Base-by-base conservation (phyloP, 2,113 vertebrate genomes). In the Hystrix brachyura region DNA sequence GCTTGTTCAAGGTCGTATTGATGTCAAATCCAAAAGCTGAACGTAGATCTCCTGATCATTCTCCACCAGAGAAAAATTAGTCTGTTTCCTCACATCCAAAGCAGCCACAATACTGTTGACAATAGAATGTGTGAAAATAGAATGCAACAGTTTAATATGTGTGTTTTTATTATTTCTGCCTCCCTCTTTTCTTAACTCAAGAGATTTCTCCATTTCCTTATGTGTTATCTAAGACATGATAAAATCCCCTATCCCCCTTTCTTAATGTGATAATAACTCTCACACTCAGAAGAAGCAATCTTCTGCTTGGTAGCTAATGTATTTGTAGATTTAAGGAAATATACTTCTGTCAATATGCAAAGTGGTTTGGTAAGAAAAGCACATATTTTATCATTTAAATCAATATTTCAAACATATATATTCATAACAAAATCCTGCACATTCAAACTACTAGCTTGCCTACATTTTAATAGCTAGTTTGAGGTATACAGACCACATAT, bases 301-400 rank as follows among this genome's bases (percentile, higher is more conserved):
- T 93, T 93, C 84, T 76, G 5, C 1, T 72, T 95, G 85, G 67
- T 83, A 81, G 55, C 81, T 95, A 1, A 29, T 72, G 0, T 93
- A 91, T 27, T 94, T 90, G 86, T 82, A 93, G 85, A 83, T 87
- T 91, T 76, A 92, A 95, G 21, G 64, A 90, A 91, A 64, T 10
- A 11, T 0, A 14, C 34, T 59, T 17, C 53, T 90, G 94, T 81
- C 10, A 0, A 62, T 38, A 29, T 12, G 0, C 69, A 64, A 87
- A 82, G 23, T 17, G 0, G 21, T 51, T 94, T 64, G 6, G 55
- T 55, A 96, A 80, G 27, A 7, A 90, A 96, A 87, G 48, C 46
- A 96, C 87, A 95, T 59, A 0, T 3, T 72, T 9, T n/a, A 51
- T 91, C 29, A 87, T 92, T 96, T 55, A 96, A 96, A 94, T 94